A percentile compares a stretch with the other conserved stretches of the same genome.
These are phyloP conservation scores for Chalcosyrphus nemorum DNA, from an alignment of 2,888 invertebrate genomes.

Conservation along the genomic window DNA sequence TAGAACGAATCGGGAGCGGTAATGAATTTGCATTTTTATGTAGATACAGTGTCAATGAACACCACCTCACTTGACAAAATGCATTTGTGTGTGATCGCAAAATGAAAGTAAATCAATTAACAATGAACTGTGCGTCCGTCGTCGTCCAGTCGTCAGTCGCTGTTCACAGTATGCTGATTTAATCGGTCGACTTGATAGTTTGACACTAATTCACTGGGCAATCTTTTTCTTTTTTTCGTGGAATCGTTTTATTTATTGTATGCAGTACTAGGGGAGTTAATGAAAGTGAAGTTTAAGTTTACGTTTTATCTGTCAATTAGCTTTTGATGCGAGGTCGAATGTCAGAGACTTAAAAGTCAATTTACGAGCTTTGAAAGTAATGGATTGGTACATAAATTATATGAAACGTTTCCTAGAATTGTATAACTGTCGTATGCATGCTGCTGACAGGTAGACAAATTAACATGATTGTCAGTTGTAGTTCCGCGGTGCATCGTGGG, in stretches of 20 bases:
- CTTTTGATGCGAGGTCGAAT: constrained; percentile 1
- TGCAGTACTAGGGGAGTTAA: neutral
- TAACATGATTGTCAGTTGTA: no score
- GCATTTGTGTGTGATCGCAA: neutral
- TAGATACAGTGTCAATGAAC: constrained; percentile 10
- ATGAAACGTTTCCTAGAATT: neutral
- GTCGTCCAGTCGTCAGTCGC: constrained; percentile 5
- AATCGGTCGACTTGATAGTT: constrained; percentile 11
- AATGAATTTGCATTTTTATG: constrained; percentile 32
- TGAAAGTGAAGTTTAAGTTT: constrained; percentile 8
- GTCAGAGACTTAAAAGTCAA: neutral
- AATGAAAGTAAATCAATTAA: constrained; percentile 36
- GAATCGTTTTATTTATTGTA: constrained; percentile 16
- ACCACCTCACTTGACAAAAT: neutral
- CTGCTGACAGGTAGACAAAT: no score
- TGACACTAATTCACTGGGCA: constrained; percentile 27
- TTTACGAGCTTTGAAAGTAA: neutral
- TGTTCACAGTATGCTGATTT: constrained; percentile 20
- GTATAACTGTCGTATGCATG: neutral
- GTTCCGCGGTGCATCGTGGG: no score
- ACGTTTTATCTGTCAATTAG: neutral
- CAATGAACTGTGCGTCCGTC: constrained; percentile 22
- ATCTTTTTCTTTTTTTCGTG: constrained; percentile 13
- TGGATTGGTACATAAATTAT: neutral
- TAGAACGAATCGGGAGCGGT: constrained; percentile 13